phyloP scores from a whole-genome alignment of 2,797 vertebrate genomes.

The Thaleichthys pacificus region DNA sequence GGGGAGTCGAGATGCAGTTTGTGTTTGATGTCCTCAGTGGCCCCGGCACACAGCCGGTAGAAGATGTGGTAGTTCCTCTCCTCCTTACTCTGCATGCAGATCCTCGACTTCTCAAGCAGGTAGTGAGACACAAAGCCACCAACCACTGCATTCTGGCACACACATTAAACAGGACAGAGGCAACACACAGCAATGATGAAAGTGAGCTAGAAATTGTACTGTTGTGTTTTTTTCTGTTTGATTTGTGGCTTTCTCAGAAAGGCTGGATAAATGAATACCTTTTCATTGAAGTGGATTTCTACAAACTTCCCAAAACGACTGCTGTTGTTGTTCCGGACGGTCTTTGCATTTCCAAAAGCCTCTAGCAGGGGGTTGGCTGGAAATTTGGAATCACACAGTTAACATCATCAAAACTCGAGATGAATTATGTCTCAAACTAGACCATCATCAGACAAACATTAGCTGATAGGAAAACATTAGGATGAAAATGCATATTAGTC shows the following conservation, averaged over 20 bases:
- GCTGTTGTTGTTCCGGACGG: slow-evolving; percentile 98
- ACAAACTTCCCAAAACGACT: slow-evolving; percentile 99
- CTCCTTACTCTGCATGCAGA: slow-evolving; percentile 96
- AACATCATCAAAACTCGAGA: background rate
- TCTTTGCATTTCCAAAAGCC: slow-evolving; percentile 98
- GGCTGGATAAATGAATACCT: slow-evolving; percentile 73
- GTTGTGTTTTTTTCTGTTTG: background rate
- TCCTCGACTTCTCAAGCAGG: slow-evolving; percentile 96
- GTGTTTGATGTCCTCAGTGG: slow-evolving; percentile 92
- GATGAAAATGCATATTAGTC: background rate
- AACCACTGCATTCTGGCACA: slow-evolving; percentile 86
- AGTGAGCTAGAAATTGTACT: background rate
- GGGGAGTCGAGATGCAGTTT: slow-evolving; percentile 92
- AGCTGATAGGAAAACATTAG: background rate
- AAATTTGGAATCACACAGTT: slow-evolving; percentile 23
- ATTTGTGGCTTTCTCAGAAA: background rate
- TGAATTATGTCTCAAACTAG: background rate
- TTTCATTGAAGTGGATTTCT: slow-evolving; percentile 98
- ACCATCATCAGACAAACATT: background rate
- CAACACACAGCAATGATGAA: background rate
- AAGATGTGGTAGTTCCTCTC: slow-evolving; percentile 99
- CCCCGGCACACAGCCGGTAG: slow-evolving; percentile 95
- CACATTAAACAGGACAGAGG: background rate
- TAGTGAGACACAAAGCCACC: slow-evolving; percentile 99
- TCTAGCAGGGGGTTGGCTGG: slow-evolving; percentile 95